phyloP scores from a whole-genome alignment of 1,140 invertebrate genomes.

The Pseudomyrmex dendroicus region DNA sequence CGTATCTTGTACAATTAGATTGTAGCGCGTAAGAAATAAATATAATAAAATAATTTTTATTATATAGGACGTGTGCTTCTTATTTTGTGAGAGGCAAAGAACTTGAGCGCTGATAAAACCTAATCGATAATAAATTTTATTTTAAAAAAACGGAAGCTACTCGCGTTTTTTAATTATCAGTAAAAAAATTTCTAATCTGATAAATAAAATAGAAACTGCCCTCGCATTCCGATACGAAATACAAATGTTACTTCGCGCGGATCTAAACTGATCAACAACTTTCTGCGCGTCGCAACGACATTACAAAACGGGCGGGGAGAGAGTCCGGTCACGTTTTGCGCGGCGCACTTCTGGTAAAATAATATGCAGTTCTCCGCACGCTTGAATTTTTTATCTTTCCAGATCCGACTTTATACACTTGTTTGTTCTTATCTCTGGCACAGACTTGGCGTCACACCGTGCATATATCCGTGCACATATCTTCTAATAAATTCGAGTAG shows the following conservation, averaged over 20 bases:
- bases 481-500: conserved; percentile 22
- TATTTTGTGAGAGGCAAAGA: too few species aligned
- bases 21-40: too few species aligned
- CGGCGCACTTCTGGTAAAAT: conserved; percentile 30
- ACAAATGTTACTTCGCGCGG: conserved; percentile 7
- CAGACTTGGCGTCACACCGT: not conserved
- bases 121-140: too few species aligned
- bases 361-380: conserved; percentile 24
- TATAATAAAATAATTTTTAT: too few species aligned
- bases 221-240: not conserved
- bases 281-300: not conserved
- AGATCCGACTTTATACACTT: not conserved
- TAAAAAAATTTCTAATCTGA: too few species aligned
- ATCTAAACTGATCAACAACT: conserved; percentile 47
- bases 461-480: not conserved
- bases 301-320: too few species aligned
- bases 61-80: too few species aligned
- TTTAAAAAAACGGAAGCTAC: too few species aligned
- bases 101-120: too few species aligned
- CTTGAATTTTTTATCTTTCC: conserved; percentile 8
- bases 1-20: too few species aligned
- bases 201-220: not conserved
- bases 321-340: conserved; percentile 26
- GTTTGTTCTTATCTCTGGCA: not conserved
- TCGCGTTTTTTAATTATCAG: too few species aligned